Evolutionary conservation across 2,113 vertebrate species (phyloP).

Genomic region (Amphiprion ocellaris): DNA sequence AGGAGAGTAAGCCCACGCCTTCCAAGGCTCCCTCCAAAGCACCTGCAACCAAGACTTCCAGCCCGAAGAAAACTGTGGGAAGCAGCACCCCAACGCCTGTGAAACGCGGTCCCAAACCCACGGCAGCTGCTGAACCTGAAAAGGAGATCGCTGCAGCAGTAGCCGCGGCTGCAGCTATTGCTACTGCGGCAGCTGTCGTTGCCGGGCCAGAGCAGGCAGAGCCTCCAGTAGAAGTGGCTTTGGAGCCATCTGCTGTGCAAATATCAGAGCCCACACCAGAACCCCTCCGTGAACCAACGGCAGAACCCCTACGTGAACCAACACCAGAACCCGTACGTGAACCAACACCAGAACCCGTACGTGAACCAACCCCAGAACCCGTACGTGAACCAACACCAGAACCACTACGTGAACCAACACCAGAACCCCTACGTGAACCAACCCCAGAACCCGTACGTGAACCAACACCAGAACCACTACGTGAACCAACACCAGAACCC

Average conservation of each 20-base stretch:
- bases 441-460: not conserved
- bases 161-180: conserved; percentile 52
- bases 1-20: conserved; percentile 72
- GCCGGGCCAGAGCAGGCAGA: conserved; percentile 37
- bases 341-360: conserved; percentile 8
- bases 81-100: conserved; percentile 84
- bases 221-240: conserved; percentile 5
- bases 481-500: not conserved
- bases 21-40: conserved; percentile 74
- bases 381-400: not conserved
- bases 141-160: conserved; percentile 54
- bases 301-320: not conserved
- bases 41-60: conserved; percentile 71
- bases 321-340: conserved; percentile 11
- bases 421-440: not conserved
- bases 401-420: not conserved
- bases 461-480: not conserved
- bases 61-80: conserved; percentile 83
- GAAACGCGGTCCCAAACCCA: conserved; percentile 79
- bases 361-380: conserved; percentile 3
- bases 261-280: conserved; percentile 8
- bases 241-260: conserved; percentile 24
- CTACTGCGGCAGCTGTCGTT: conserved; percentile 51
- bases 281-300: not conserved
- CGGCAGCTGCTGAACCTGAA: conserved; percentile 32